These are phyloP conservation scores for Brotula barbata DNA, from an alignment of 2,797 vertebrate genomes.

Conservation along the genomic window DNA sequence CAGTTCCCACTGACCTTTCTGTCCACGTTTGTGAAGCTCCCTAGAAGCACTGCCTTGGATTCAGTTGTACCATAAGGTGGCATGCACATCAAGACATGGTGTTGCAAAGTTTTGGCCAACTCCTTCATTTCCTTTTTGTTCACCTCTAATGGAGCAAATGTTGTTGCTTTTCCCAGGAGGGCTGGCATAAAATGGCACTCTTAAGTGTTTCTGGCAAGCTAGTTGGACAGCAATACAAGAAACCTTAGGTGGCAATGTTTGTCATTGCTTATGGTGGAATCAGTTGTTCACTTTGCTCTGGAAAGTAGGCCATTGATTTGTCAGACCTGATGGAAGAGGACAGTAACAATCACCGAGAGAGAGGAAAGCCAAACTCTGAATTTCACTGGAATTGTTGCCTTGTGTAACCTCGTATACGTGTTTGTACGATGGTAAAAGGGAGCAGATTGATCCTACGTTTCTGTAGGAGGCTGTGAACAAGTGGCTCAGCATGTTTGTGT, in stretches of 20 bases:
- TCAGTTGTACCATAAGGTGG: conserved; percentile 51
- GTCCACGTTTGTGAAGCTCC: conserved; percentile 55
- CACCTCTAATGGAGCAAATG: conserved; percentile 18
- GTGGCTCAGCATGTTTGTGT: background rate
- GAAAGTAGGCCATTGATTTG: conserved; percentile 13
- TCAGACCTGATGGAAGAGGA: conserved; percentile 24
- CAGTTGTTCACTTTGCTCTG: conserved; percentile 18
- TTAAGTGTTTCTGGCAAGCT: conserved; percentile 7
- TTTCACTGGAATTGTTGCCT: conserved; percentile 13
- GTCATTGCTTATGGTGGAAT: conserved; percentile 24
- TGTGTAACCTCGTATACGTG: background rate
- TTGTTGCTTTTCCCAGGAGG: conserved; percentile 15
- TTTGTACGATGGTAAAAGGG: conserved; percentile 3
- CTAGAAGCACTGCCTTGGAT: conserved; percentile 53
- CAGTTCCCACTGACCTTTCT: conserved; percentile 60
- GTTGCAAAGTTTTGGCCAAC: conserved; percentile 31
- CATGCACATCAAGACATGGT: conserved; percentile 49
- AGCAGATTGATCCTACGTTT: conserved; percentile 4
- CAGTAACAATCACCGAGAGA: conserved; percentile 9
- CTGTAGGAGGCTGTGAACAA: background rate
- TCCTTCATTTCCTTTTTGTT: conserved; percentile 16
- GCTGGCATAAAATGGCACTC: background rate
- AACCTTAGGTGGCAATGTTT: conserved; percentile 31
- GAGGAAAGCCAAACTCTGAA: conserved; percentile 8
- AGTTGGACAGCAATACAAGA: conserved; percentile 16